Evolutionary conservation across 2,888 invertebrate genomes (phyloP), one percentile per base, ranked within the genome.

Genomic region (Drosophila falleni): DNA sequence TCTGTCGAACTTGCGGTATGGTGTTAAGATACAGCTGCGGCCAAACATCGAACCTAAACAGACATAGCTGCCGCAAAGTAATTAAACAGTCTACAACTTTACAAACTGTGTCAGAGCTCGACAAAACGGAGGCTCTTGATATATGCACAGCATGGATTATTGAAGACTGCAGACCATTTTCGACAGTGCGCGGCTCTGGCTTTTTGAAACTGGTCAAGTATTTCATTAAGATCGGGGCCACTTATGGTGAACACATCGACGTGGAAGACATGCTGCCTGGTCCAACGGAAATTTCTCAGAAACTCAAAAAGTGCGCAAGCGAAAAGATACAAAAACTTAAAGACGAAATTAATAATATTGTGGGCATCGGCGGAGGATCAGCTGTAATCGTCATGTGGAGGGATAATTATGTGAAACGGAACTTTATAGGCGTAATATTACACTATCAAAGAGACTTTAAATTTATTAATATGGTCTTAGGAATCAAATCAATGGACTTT

Each of bases 401-500:
- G 37, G 37, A 37, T 5, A 8, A 37, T 37, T 37, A 37, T n/a
- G 37, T 37, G n/a, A 37, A 37, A 37, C n/a, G 37, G 37, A 37
- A 37, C n/a, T n/a, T 37, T 6, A 1, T 37, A 6, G 37, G 37
- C 37, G n/a, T 37, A 3, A 37, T n/a, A 8, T n/a, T 37, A n/a
- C 37, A 37, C n/a, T 37, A 37, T 37, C 37, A 37, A 37, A 37
- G n/a, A 3, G 37, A 37, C 6, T 37, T 37, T n/a, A n/a, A 51
- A 41, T 19, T 60, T 0, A 5, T 15, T 10, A 29, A 55, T 15
- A 42, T 70, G 0, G 19, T 56, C 10, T 50, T 70, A 15, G 59
- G 65, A 16, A 26, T 56, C 19, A 60, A 70, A 19, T 65, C 60
- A 15, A 60, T 65, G 42, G 49, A 55, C 19, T 60, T 55, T 10